Conservation (phyloP, 2,113 vertebrate species). For the Gopherus flavomarginatus region DNA sequence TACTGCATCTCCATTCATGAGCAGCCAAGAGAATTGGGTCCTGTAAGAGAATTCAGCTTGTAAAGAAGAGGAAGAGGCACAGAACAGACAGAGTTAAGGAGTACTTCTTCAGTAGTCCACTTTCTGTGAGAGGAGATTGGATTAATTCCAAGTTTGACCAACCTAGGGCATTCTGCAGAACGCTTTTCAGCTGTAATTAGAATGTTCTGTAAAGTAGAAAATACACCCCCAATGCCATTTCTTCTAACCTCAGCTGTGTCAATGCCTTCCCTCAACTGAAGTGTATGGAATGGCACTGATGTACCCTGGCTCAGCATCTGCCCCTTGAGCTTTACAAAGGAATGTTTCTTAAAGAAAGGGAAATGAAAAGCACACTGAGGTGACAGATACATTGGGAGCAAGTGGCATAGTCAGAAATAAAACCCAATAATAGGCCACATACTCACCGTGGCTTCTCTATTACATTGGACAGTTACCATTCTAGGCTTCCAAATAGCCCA, state of each 20-base stretch:
- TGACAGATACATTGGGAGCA: too few relatives aligned
- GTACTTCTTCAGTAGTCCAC: not conserved
- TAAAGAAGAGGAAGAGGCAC: not conserved
- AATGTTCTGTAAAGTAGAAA: not conserved
- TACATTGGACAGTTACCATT: too few relatives aligned
- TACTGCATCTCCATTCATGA: not conserved
- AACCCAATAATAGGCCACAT: too few relatives aligned
- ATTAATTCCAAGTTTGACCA: not conserved
- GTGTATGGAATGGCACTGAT: too few relatives aligned
- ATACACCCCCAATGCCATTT: not conserved
- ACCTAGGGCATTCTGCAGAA: not conserved
- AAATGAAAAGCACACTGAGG: too few relatives aligned
- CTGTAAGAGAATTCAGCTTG: not conserved
- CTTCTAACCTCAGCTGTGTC: not conserved
- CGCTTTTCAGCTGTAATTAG: not conserved
- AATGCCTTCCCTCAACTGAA: not conserved
- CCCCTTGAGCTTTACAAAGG: too few relatives aligned
- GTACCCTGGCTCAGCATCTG: too few relatives aligned
- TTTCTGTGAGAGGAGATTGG: not conserved
- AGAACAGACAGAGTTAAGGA: not conserved
- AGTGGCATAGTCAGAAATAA: too few relatives aligned
- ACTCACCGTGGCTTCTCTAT: too few relatives aligned
- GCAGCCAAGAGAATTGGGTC: not conserved
- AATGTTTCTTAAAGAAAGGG: too few relatives aligned
- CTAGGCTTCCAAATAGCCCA: too few relatives aligned